Conservation (phyloP, 2,113 vertebrate genomes). For the Petaurus breviceps region DNA sequence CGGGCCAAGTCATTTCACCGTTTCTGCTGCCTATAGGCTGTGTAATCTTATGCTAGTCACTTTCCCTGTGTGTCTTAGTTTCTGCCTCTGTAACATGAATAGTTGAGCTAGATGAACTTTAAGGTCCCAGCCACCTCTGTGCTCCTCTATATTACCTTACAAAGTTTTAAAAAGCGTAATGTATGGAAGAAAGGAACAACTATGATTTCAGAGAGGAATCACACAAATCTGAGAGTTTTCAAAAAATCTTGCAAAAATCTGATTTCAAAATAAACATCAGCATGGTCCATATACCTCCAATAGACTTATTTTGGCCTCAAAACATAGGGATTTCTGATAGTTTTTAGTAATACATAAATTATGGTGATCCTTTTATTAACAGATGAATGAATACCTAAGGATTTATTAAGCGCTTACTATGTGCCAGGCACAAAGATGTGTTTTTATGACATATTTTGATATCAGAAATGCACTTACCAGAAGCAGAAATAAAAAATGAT, state of each 20-base stretch:
- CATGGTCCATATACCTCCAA: not conserved
- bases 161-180: not conserved
- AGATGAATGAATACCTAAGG: not conserved
- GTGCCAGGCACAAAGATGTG: not conserved
- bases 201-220: not conserved
- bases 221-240: not conserved
- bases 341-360: not conserved
- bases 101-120: not conserved
- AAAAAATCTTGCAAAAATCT: not conserved
- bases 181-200: not conserved
- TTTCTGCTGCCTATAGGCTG: not conserved
- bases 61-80: not conserved
- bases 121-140: not conserved
- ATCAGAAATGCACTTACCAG: not conserved
- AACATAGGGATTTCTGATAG: not conserved
- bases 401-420: not conserved
- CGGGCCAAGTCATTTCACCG: not conserved
- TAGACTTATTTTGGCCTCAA: not conserved
- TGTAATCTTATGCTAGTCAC: not conserved
- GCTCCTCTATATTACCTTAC: not conserved
- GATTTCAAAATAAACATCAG: not conserved
- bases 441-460: not conserved
- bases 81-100: not conserved
- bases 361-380: not conserved
- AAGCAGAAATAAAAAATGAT: not conserved